A percentile compares a stretch with the other conserved stretches of the same genome.
These are phyloP conservation scores for Urosaurus nigricauda DNA, from an alignment of 2,797 vertebrate genomes.

Conservation along the genomic window DNA sequence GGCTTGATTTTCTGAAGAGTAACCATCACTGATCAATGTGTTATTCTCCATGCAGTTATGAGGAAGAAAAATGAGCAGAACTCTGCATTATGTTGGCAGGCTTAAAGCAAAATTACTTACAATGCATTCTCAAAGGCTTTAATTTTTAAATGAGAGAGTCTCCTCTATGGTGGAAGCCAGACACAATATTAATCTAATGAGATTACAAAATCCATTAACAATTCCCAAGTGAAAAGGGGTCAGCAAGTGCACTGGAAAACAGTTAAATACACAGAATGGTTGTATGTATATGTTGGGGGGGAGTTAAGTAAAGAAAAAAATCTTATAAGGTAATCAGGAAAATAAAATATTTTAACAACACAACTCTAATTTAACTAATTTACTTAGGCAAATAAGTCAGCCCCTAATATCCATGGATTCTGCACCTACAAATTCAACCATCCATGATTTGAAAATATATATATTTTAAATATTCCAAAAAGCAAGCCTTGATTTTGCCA, in stretches of 20 bases:
- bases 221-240: neutral
- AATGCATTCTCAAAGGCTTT: neutral
- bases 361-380: conserved; percentile 48
- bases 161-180: neutral
- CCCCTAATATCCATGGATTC: too few species aligned
- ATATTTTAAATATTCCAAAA: too few species aligned
- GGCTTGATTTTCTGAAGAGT: neutral
- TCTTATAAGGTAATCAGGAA: conserved; percentile 39
- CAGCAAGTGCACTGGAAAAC: neutral
- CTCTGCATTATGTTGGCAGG: neutral
- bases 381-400: conserved; percentile 38
- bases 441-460: too few species aligned
- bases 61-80: neutral
- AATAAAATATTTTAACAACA: conserved; percentile 37
- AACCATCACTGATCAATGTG: neutral
- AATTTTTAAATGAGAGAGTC: neutral
- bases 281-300: neutral
- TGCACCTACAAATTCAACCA: too few species aligned
- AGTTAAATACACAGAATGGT: neutral
- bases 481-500: too few species aligned
- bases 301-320: neutral
- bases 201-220: conserved; percentile 10
- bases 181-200: neutral
- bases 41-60: neutral
- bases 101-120: neutral